phyloP scores from a whole-genome alignment of 1,140 invertebrate genomes.

The Lepidurus packardi region DNA sequence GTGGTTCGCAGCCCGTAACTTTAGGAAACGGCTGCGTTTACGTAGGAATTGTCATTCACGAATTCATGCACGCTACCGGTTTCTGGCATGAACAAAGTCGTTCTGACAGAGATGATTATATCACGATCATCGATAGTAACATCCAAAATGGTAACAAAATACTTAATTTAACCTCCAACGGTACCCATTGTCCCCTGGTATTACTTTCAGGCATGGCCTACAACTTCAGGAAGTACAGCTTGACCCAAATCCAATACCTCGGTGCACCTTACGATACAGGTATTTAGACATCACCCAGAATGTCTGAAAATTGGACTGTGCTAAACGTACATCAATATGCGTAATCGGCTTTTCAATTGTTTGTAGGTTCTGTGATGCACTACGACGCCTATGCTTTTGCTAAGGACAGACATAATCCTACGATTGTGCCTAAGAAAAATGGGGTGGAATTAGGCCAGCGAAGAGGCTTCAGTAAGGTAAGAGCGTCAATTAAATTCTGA shows the following conservation, averaged over 20 bases:
- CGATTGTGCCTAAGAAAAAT: conserved; percentile 47
- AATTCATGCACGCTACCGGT: conserved; percentile 60
- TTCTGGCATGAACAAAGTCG: conserved; percentile 63
- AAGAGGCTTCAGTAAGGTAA: conserved; percentile 43
- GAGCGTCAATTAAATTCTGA: background rate
- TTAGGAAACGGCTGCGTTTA: conserved; percentile 49
- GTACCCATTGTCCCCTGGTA: background rate
- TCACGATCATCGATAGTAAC: conserved; percentile 57
- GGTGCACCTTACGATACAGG: conserved; percentile 51
- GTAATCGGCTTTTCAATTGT: background rate
- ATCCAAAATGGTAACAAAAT: conserved; percentile 50
- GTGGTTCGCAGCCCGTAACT: conserved; percentile 51
- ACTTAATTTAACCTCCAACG: background rate
- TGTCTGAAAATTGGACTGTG: too few species aligned
- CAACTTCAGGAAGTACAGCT: conserved; percentile 49
- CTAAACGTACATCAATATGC: too few species aligned
- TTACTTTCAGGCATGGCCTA: conserved; percentile 42
- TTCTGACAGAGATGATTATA: conserved; percentile 57
- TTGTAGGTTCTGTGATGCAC: conserved; percentile 49
- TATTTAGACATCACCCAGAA: conserved; percentile 26
- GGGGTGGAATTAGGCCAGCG: conserved; percentile 48
- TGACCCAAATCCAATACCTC: conserved; percentile 44
- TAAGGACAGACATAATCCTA: conserved; percentile 47
- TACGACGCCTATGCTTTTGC: conserved; percentile 52
- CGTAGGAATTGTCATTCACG: conserved; percentile 56